phyloP scores from a whole-genome alignment of 2,797 vertebrate species.

The Psittacula derbiana region DNA sequence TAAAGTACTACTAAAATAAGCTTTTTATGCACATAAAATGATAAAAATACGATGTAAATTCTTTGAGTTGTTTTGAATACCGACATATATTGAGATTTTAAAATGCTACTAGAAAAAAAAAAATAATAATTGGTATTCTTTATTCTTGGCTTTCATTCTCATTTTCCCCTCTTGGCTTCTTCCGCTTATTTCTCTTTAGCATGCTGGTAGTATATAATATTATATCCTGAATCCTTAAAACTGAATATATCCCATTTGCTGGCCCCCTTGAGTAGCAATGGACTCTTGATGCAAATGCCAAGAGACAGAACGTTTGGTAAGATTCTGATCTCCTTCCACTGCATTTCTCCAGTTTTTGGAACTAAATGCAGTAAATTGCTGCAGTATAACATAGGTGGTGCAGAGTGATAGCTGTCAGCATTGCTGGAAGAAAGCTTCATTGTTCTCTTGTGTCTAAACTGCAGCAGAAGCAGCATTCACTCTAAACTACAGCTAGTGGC shows the following conservation, averaged over 20 bases:
- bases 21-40: background rate
- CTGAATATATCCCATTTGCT: background rate
- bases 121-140: background rate
- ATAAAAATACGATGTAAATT: background rate
- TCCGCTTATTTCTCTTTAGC: background rate
- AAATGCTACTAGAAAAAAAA: background rate
- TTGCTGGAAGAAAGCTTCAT: background rate
- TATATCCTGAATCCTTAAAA: background rate
- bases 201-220: background rate
- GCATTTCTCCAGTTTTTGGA: background rate
- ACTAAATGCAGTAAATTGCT: background rate
- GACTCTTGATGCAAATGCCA: background rate
- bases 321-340: background rate
- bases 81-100: background rate
- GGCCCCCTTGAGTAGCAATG: background rate
- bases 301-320: rapidly evolving
- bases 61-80: background rate
- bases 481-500: background rate
- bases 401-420: background rate
- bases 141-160: background rate
- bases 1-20: background rate
- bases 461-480: background rate
- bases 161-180: background rate
- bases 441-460: background rate
- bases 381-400: background rate